These are phyloP conservation scores for Myotis planiceps DNA, from an alignment of 2,797 vertebrate genomes.

Conservation along the genomic window DNA sequence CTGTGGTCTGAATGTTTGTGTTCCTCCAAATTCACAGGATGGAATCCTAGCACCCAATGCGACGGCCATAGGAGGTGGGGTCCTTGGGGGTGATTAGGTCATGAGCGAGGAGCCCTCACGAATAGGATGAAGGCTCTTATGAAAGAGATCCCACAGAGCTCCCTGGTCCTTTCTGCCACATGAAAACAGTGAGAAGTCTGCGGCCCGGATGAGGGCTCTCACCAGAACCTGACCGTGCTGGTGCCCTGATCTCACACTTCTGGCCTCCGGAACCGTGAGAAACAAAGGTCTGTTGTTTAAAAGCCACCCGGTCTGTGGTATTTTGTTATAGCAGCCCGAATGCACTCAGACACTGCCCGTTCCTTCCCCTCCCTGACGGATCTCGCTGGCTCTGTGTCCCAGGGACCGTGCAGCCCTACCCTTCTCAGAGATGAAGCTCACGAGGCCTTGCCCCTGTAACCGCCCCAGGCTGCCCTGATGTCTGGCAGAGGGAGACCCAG, in stretches of 20 bases:
- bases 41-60: background rate
- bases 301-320: background rate
- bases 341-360: background rate
- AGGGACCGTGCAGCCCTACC: background rate
- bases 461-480: background rate
- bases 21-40: background rate
- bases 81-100: background rate
- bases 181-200: background rate
- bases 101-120: background rate
- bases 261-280: background rate
- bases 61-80: background rate
- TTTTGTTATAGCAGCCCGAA: background rate
- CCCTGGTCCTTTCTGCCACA: background rate
- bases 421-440: background rate
- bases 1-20: background rate
- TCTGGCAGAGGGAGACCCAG: background rate
- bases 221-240: background rate
- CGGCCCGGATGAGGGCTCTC: background rate
- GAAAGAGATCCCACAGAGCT: background rate
- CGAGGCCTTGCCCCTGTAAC: background rate
- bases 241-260: background rate
- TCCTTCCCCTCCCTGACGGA: background rate
- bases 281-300: background rate
- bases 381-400: background rate
- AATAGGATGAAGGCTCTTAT: background rate